Evolutionary conservation across 1,140 invertebrate genomes (phyloP).

Genomic region (Brachionus plicatilis): DNA sequence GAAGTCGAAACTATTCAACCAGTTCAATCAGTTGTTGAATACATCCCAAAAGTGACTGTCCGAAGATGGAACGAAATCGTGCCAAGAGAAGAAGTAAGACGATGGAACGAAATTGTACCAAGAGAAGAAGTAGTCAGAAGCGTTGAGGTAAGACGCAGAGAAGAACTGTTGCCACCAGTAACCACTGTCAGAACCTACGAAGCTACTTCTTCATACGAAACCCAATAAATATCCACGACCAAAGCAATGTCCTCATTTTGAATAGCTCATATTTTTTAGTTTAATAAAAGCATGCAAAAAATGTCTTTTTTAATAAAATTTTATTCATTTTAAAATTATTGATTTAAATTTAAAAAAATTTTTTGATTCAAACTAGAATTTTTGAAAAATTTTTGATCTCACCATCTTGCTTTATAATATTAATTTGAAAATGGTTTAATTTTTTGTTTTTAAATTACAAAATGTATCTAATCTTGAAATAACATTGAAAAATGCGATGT

Average conservation of each 20-base stretch:
- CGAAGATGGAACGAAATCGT: neutral
- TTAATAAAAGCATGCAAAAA: neutral
- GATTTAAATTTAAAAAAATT: too few species aligned
- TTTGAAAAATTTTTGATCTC: too few species aligned
- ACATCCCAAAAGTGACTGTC: neutral
- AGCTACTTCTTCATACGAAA: neutral
- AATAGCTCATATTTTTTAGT: neutral
- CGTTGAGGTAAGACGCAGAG: neutral
- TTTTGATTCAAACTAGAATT: too few species aligned
- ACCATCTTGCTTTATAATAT: too few species aligned
- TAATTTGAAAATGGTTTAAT: too few species aligned
- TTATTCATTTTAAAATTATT: too few species aligned
- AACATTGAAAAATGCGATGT: too few species aligned
- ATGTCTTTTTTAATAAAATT: neutral
- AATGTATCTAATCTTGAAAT: too few species aligned
- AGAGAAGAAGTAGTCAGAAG: neutral
- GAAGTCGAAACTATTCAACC: neutral
- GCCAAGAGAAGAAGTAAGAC: neutral
- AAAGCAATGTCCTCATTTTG: neutral
- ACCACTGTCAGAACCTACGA: neutral
- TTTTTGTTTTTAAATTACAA: too few species aligned
- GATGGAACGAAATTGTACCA: slow-evolving; percentile 33
- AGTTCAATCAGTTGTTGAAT: neutral
- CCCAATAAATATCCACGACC: neutral
- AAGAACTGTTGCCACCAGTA: neutral